phyloP scores from a whole-genome alignment of 2,113 vertebrate species.

The Poecilia latipinna region DNA sequence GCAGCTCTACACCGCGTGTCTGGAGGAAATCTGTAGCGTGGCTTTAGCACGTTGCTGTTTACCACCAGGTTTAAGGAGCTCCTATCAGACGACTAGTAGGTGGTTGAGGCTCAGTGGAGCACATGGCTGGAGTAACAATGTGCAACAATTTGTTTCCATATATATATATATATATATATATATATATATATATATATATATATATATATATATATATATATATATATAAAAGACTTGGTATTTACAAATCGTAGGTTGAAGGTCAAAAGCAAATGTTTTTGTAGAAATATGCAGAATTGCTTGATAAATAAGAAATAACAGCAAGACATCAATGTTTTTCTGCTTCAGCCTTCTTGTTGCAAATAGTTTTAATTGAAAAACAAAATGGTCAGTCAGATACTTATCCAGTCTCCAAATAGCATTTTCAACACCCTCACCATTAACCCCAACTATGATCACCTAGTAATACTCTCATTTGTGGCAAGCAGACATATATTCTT shows the following conservation, averaged over 20 bases:
- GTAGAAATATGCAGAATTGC: neutral
- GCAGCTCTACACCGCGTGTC: conserved; percentile 24
- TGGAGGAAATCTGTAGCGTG: conserved; percentile 13
- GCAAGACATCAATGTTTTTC: neutral
- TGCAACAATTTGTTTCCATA: neutral
- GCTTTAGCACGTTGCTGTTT: conserved; percentile 29
- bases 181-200: neutral
- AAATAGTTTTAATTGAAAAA: neutral
- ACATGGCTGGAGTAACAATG: neutral
- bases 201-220: neutral
- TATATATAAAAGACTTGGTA: neutral
- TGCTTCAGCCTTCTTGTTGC: neutral
- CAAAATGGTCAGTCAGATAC: neutral
- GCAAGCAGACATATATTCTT: neutral
- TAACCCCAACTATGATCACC: neutral
- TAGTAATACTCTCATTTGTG: too few relatives aligned
- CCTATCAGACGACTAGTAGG: conserved; percentile 11
- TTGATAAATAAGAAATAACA: neutral
- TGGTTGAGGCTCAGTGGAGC: conserved; percentile 8
- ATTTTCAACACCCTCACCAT: neutral
- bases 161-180: neutral
- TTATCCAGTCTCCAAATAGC: neutral
- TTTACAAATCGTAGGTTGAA: neutral
- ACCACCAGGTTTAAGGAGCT: conserved; percentile 6
- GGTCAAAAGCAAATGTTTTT: neutral